Conservation (phyloP, 2,797 vertebrate genomes). For the Fistularia tabacaria region DNA sequence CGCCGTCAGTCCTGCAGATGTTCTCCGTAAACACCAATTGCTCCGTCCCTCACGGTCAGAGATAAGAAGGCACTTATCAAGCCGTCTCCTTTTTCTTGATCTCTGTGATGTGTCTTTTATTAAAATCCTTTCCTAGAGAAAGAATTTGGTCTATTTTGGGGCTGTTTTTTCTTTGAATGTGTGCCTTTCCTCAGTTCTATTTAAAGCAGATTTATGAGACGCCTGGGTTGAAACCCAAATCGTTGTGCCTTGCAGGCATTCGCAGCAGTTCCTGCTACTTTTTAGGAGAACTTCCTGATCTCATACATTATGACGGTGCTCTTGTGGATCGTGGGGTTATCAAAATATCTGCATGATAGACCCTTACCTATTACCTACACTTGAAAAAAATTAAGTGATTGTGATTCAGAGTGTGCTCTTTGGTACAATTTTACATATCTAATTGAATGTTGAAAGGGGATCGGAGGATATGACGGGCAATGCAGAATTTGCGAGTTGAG, state of each 20-base stretch:
- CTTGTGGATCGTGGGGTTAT: constrained; percentile 7
- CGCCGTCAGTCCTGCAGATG: too few relatives aligned
- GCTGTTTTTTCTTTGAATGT: constrained; percentile 10
- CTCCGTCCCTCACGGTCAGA: neutral
- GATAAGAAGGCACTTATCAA: constrained; percentile 11
- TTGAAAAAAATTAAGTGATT: constrained; percentile 22
- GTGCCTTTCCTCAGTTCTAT: constrained; percentile 3
- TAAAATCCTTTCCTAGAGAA: constrained; percentile 7
- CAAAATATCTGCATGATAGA: neutral
- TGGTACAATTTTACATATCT: neutral
- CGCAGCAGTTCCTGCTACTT: neutral
- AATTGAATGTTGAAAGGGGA: too few relatives aligned
- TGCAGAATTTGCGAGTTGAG: too few relatives aligned
- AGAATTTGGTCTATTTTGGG: constrained; percentile 7
- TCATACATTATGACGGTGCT: neutral
- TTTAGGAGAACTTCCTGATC: constrained; percentile 3
- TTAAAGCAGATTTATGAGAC: constrained; percentile 12
- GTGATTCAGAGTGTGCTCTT: constrained; percentile 26
- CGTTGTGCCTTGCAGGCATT: constrained; percentile 8
- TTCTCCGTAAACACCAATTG: constrained; percentile 1
- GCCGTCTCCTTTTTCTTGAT: constrained; percentile 9
- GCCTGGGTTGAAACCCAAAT: constrained; percentile 25
- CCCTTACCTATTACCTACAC: constrained; percentile 4
- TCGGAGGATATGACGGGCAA: too few relatives aligned
- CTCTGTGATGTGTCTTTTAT: constrained; percentile 8